These are phyloP conservation scores for Pionites leucogaster DNA, from an alignment of 2,113 vertebrate genomes.

Conservation along the genomic window DNA sequence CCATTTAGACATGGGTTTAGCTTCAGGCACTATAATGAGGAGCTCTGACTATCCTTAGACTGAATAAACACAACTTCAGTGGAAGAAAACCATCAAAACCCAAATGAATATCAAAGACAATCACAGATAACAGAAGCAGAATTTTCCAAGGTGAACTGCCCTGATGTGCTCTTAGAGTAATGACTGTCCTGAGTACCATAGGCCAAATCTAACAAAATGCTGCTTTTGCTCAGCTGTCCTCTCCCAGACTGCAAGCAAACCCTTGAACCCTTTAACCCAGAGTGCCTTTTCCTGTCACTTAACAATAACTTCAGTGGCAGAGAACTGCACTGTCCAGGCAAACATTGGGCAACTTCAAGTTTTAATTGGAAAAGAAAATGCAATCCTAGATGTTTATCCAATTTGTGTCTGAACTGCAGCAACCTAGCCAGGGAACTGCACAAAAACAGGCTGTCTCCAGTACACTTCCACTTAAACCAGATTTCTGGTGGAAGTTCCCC, in stretches of 20 bases:
- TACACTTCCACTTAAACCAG: not conserved
- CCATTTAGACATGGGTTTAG: conserved; percentile 3
- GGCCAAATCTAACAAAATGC: conserved; percentile 46
- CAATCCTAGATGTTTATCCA: not conserved
- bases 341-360: not conserved
- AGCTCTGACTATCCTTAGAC: conserved; percentile 46
- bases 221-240: conserved; percentile 32
- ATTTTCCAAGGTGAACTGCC: conserved; percentile 44
- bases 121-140: conserved; percentile 43
- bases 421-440: not conserved
- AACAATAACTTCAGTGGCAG: not conserved
- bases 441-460: not conserved
- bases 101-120: conserved; percentile 61
- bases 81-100: conserved; percentile 63
- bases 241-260: not conserved
- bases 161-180: conserved; percentile 39
- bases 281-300: not conserved
- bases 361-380: conserved; percentile 16
- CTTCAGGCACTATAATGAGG: conserved; percentile 33
- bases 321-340: not conserved
- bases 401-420: not conserved
- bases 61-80: conserved; percentile 39
- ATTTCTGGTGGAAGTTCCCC: not conserved
- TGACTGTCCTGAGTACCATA: not conserved
- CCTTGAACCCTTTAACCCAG: not conserved